Evolutionary conservation across 1,140 invertebrate species (phyloP).

Genomic region (Propsilocerus akamusi): DNA sequence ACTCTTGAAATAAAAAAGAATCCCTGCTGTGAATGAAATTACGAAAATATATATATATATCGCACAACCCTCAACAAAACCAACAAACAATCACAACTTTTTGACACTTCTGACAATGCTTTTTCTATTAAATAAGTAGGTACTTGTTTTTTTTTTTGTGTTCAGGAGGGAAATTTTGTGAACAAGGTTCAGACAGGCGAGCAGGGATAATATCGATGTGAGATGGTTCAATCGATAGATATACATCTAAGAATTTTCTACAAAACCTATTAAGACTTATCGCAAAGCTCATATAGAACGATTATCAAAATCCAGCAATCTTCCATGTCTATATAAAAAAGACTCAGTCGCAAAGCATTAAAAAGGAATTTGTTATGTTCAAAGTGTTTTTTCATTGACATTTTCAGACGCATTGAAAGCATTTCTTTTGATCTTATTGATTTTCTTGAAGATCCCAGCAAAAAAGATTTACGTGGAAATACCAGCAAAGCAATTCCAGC

Average conservation of each 20-base stretch:
- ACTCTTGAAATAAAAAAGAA: neutral
- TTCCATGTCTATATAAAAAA: neutral
- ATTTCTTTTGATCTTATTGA: too few relatives aligned
- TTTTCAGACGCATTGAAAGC: too few relatives aligned
- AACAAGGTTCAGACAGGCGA: too few relatives aligned
- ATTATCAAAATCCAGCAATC: neutral
- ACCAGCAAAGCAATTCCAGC: too few relatives aligned
- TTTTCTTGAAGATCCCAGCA: too few relatives aligned
- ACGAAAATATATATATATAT: neutral
- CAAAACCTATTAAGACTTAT: slow-evolving; percentile 2
- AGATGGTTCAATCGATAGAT: too few relatives aligned
- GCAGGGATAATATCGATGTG: too few relatives aligned
- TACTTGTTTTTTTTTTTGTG: too few relatives aligned
- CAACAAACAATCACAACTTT: slow-evolving; percentile 4
- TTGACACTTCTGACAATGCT: slow-evolving; percentile 3
- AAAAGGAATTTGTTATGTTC: neutral
- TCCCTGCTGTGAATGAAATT: neutral
- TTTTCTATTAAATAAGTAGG: slow-evolving; percentile 4
- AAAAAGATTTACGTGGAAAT: too few relatives aligned
- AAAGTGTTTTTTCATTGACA: too few relatives aligned
- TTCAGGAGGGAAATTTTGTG: too few relatives aligned
- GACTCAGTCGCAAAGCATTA: neutral
- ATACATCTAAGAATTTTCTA: too few relatives aligned
- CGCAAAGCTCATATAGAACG: neutral
- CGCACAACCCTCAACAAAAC: neutral